phyloP scores from a whole-genome alignment of 2,888 invertebrate species.

The Oscheius sp. region DNA sequence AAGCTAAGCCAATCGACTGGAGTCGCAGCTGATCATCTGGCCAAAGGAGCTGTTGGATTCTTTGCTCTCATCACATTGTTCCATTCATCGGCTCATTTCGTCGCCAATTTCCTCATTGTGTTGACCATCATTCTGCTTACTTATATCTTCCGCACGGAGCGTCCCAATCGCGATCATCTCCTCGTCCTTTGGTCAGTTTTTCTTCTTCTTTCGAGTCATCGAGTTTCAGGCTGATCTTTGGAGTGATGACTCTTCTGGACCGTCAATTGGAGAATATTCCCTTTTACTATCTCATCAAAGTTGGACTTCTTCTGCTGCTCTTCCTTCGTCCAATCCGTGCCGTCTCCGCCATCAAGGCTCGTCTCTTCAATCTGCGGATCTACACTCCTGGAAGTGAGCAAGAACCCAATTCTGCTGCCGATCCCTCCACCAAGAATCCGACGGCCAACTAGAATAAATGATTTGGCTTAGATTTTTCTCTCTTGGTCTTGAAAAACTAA shows the following conservation, averaged over 20 bases:
- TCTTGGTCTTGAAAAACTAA: too few species aligned
- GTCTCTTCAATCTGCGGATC: conserved; percentile 2
- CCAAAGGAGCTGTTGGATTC: neutral
- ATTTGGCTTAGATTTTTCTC: too few species aligned
- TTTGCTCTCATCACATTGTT: neutral
- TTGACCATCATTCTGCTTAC: neutral
- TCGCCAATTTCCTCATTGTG: neutral
- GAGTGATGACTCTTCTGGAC: conserved; percentile 35
- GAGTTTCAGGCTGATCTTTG: conserved; percentile 24
- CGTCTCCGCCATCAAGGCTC: conserved; percentile 15
- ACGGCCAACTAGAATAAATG: too few species aligned
- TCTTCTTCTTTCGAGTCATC: neutral
- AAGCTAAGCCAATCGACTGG: neutral
- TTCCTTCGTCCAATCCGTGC: conserved; percentile 30
- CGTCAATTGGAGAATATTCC: conserved; percentile 34
- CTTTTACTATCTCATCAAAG: conserved; percentile 38
- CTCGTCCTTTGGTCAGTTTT: conserved; percentile 2
- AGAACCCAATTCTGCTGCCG: too few species aligned
- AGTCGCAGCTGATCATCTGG: neutral
- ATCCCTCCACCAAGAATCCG: too few species aligned
- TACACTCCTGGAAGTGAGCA: neutral
- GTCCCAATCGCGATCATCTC: conserved; percentile 8
- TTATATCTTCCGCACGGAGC: conserved; percentile 6
- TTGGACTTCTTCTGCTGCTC: conserved; percentile 33
- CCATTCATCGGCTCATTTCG: neutral